Base-by-base conservation (phyloP, 1,140 invertebrate genomes). In the Calephelis nemesis region DNA sequence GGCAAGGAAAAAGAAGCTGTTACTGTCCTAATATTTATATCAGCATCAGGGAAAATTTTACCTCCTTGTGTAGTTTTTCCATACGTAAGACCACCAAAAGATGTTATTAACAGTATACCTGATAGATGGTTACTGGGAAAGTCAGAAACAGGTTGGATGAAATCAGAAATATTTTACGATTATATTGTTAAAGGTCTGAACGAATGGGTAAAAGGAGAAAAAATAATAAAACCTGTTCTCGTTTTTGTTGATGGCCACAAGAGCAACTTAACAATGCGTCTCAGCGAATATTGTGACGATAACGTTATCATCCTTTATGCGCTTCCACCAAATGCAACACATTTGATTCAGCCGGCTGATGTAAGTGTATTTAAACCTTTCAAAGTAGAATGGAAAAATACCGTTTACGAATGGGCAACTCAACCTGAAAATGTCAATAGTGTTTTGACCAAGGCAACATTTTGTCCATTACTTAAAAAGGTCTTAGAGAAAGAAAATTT, bases 111-210 rank as follows among this genome's bases (percentile, higher is more conserved):
- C 10, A 69, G 68, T 13, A 54, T 48, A 3, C 62, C 67, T 13
- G 12, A 11, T 11, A 8, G 39, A 13, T 69, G 68, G 68, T 54
- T 40, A 5, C 12, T 69, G 3, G 68, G 68, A 2, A 47, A 42
- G 47, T 69, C 68, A n/a, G 68, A 69, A 7, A 60, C 9, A 47
- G 62, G 68, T 5, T 69, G 62, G 68, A 69, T 69, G 62, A 67
- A 45, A 60, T 10, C 30, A 19, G 65, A 30, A 9, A 47, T 67
- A 19, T 67, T 67, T 45, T 67, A 60, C 47, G 65, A 67, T 11
- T 67, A 67, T n/a, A 13, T 67, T 11, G 12, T 15, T 12, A 67
- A 60, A 15, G 11, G 50, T 10, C 60, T 67, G 39, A 42, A 58
- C 19, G 12, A 67, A 8, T 67, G 65, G 52, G 0, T 67, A 12